Evolutionary conservation across 2,797 vertebrate species (phyloP), one percentile per base, ranked within the genome.

Genomic region (Myoxocephalus aenaeus): DNA sequence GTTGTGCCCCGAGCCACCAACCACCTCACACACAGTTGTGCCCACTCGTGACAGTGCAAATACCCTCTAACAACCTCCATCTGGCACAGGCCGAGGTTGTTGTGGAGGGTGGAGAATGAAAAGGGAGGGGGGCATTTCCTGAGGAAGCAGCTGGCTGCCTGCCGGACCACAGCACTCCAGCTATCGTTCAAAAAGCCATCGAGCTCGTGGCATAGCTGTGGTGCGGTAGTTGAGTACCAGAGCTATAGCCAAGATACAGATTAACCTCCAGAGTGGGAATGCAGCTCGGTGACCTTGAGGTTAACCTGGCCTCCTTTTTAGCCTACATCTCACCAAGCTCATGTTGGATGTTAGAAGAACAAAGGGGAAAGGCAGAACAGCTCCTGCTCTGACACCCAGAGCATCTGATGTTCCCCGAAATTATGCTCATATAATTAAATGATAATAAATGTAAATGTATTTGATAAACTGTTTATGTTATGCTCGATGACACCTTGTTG

Each of bases 141-240:
- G 85, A 93, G 92, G 92, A 94, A 92, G 92, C 94, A 94, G 92
- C 93, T 93, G 93, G 89, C 81, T 84, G 90, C 87, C 91, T 92
- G 82, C 84, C 87, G 89, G 89, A 76, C 74, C 70, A 40, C 77
- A 79, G 84, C 75, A 20, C 76, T 75, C 75, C 85, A 87, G 22
- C 51, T 27, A 66, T 63, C 22, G 2, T 50, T 87, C 70, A 18
- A 63, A 80, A 78, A 44, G 57, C 75, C 74, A 58, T 54, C 62
- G 65, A 73, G 57, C 78, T 73, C 2, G 56, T 75, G 82, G 73
- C 50, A 27, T 25, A 61, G 57, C 70, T 48, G 77, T 62, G 70
- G 70, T 48, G 61, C 73, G 54, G 79, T n/a, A 54, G 75, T 65
- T 74, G 64, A 75, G 73, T 20, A 79, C 46, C 38, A 66, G 71